Base-by-base conservation (phyloP, 1,140 invertebrate genomes). In the Rhopalosiphum maidis region DNA sequence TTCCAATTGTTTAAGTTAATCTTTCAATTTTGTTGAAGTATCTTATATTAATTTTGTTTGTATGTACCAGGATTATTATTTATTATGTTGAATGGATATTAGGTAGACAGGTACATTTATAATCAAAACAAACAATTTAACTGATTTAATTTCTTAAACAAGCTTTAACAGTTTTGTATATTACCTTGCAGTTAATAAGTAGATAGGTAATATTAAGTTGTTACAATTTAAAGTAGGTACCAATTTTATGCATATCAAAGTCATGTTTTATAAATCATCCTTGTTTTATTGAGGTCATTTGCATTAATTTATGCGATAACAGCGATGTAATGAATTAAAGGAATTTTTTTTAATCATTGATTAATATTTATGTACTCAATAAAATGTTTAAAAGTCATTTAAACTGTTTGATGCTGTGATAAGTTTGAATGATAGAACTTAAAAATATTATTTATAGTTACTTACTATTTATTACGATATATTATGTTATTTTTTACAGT, bases 241-340 rank as follows among this genome's bases (percentile, higher is more conserved):
- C 48, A 41, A 41, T 41, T 77, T n/a, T n/a, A n/a, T 43, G 9
- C 11, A 43, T 87, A 48, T 48, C 43, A 87, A 86, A 86, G 86
- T 87, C 30, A 48, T 51, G 30, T 87, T 87, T 51, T 87, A 30
- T 51, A 51, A 89, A 54, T 89, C 35, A 54, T 89, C 7, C 54
- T 89, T 89, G 87, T 54, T 54, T 86, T 15, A 89, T 89, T 51
- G n/a, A 54, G 87, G 87, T 54, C 87, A 89, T 37, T 54, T 54
- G 8, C 30, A 54, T 89, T 89, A n/a, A 89, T 89, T 54, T 54
- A 11, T 35, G 35, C 22, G 30, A 89, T 51, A 89, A 54, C 48
- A 89, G 22, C 54, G 21, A 54, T 89, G 48, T 89, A 54, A 89
- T 35, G 22, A 89, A 22, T 51, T 89, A 54, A 46, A 51, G 30